Base-by-base conservation (phyloP, 2,797 vertebrate genomes). In the Propithecus perrieri region DNA sequence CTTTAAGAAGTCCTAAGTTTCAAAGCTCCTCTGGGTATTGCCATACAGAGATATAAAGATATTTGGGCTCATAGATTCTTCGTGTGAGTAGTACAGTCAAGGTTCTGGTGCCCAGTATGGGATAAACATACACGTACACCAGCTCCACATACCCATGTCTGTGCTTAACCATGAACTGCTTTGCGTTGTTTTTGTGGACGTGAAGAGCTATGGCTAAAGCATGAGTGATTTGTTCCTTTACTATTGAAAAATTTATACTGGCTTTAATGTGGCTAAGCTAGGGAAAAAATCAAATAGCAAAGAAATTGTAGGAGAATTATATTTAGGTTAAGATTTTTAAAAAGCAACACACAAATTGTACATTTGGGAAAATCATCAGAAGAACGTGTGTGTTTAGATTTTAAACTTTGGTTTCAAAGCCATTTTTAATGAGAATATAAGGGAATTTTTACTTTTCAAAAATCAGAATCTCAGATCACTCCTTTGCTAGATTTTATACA, bases 361-460 rank as follows among this genome's bases (percentile, higher is more conserved):
- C 20, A 12, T 48, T 80, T 96, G 46, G 59, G 57, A 85, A 46
- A 88, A 80, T 22, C 41, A 85, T 7, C n/a, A 2, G 48, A 75
- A 78, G 33, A 83, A 65, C 5, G 9, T 26, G 5, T 11, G 8
- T 83, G 10, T 65, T 63, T 48, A 89, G 10, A 91, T 86, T 41
- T 91, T 50, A 53, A 14, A 75, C 57, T 89, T 85, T 43, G 20
- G 38, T n/a, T 96, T 89, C 48, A 93, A 91, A 67, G 38, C 5
- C 38, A 92, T 46, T 91, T 80, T 89, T 90, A 76, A 55, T 94
- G 30, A 91, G 59, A 93, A 28, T 69, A 88, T 30, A 63, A 63
- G 22, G 50, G 12, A 90, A 61, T 79, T 55, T 83, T 71, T 61
- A 50, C 28, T 76, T 88, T 93, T 63, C 35, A 35, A 76, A 94